Evolutionary conservation across 2,797 vertebrate species (phyloP).

Genomic region (Coendou prehensilis): DNA sequence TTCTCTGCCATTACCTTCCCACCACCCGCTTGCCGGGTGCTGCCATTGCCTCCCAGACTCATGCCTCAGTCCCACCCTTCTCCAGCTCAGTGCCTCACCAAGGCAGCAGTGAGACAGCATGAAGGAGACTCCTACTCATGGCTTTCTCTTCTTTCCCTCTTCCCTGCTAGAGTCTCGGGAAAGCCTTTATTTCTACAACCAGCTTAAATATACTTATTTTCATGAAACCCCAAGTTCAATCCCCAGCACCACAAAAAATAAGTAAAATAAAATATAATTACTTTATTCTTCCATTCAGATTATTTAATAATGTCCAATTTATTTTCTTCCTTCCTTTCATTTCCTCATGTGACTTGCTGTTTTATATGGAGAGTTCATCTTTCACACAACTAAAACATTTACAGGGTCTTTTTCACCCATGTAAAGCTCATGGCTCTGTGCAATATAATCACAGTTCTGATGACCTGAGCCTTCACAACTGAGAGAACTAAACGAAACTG

Average conservation of each 20-base stretch:
- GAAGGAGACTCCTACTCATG: rapidly evolving
- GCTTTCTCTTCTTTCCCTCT: not conserved
- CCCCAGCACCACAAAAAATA: not conserved
- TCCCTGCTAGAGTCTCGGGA: not conserved
- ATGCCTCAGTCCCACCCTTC: not conserved
- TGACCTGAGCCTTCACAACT: not conserved
- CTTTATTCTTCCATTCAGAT: slow-evolving; percentile 34
- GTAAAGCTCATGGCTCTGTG: not conserved
- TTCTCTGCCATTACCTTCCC: not conserved
- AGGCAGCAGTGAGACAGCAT: not conserved
- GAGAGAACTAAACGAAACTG: not conserved
- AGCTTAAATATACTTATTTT: not conserved
- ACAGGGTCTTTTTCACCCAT: not conserved
- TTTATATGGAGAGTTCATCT: not conserved
- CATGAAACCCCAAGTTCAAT: not conserved
- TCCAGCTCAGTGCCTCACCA: not conserved
- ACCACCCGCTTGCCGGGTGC: not conserved
- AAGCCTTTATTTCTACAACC: not conserved
- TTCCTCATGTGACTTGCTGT: not conserved
- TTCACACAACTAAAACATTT: not conserved
- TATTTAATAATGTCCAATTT: slow-evolving; percentile 26
- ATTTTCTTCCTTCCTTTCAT: not conserved
- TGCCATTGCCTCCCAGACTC: not conserved
- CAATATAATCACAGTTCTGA: not conserved
- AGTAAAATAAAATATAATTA: not conserved